phyloP scores from a whole-genome alignment of 2,797 vertebrate genomes.

The Anguilla marmorata region DNA sequence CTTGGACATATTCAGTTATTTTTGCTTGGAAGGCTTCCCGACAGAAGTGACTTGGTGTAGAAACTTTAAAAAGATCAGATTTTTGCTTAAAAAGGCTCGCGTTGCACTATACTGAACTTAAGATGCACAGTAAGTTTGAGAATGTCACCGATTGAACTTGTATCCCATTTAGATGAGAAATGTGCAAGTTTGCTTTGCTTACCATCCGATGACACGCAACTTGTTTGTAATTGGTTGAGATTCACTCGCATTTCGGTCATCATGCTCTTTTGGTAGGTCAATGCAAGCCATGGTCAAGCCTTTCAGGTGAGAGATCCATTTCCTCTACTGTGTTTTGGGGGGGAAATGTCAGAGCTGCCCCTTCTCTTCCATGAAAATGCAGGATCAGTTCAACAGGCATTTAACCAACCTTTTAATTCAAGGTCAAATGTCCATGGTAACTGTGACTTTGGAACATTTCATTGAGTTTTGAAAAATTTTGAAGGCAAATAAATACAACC shows the following conservation, averaged over 20 bases:
- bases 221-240: conserved; percentile 81
- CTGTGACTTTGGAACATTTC: conserved; percentile 6
- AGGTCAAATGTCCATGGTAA: conserved; percentile 14
- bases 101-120: conserved; percentile 8
- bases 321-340: conserved; percentile 92
- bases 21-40: conserved; percentile 14
- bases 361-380: conserved; percentile 34
- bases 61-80: conserved; percentile 40
- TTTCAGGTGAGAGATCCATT: conserved; percentile 91
- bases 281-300: conserved; percentile 88
- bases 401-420: conserved; percentile 4
- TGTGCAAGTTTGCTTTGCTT: conserved; percentile 99
- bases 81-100: background rate
- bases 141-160: conserved; percentile 67
- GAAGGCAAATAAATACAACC: conserved; percentile 33
- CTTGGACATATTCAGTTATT: background rate
- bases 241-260: conserved; percentile 89
- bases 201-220: conserved; percentile 90
- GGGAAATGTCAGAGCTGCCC: conserved; percentile 78
- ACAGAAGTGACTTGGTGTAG: background rate
- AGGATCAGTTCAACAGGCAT: conserved; percentile 23
- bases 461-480: conserved; percentile 14
- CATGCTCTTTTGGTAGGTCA: conserved; percentile 90
- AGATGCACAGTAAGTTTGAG: conserved; percentile 14
- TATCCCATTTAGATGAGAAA: conserved; percentile 94